phyloP scores from a whole-genome alignment of 1,140 invertebrate genomes.

The Lysiphlebus fabarum region DNA sequence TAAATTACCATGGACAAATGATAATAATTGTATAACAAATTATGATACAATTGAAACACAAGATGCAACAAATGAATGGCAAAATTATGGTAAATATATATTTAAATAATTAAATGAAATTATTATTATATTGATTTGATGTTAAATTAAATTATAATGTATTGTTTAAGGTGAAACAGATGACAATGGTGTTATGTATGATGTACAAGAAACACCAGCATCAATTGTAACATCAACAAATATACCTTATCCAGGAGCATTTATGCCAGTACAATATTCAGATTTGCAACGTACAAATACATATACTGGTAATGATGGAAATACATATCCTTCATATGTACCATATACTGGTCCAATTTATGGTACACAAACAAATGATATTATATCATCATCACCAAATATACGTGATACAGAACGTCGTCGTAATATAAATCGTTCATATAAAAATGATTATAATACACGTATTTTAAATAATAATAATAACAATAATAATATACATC shows the following conservation, averaged over 20 bases:
- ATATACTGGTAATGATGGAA: constrained; percentile 31
- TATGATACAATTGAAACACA: constrained; percentile 14
- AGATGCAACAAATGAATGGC: constrained; percentile 38
- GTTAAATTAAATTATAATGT: neutral
- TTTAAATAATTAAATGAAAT: no score
- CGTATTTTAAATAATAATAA: constrained; percentile 37
- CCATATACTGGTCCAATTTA: constrained; percentile 24
- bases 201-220: constrained; percentile 12
- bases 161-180: no score
- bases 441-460: constrained; percentile 34
- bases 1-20: constrained; percentile 49
- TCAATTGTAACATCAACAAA: constrained; percentile 27
- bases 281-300: constrained; percentile 33
- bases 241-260: neutral
- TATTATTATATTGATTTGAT: neutral
- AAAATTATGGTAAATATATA: constrained; percentile 42
- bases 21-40: constrained; percentile 31
- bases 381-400: constrained; percentile 31
- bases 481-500: constrained; percentile 40
- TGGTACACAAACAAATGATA: constrained; percentile 30
- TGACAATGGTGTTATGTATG: constrained; percentile 24
- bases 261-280: constrained; percentile 32
- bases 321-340: constrained; percentile 29
- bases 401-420: constrained; percentile 28
- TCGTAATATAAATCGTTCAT: constrained; percentile 29